These are phyloP conservation scores for Potamilus streckersoni DNA, from an alignment of 1,140 invertebrate genomes.

Conservation along the genomic window DNA sequence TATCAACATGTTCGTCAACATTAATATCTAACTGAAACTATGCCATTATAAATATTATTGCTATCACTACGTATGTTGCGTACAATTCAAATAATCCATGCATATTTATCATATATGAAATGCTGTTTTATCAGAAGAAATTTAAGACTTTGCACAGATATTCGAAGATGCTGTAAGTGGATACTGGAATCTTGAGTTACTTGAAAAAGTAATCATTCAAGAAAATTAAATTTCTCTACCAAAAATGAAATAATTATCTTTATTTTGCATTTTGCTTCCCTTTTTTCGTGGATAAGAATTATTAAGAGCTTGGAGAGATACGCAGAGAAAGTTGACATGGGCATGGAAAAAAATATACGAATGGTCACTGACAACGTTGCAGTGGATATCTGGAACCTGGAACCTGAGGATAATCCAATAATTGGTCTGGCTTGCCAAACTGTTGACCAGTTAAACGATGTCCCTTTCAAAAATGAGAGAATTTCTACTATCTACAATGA, in stretches of 20 bases:
- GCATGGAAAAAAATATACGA: slow-evolving; percentile 32
- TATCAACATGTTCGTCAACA: too few relatives aligned
- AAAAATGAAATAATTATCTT: not conserved
- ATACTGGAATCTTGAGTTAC: too few relatives aligned
- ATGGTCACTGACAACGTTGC: slow-evolving; percentile 56
- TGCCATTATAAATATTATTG: too few relatives aligned
- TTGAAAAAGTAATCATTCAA: too few relatives aligned
- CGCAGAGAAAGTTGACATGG: slow-evolving; percentile 45
- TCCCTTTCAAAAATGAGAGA: slow-evolving; percentile 29
- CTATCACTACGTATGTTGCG: too few relatives aligned
- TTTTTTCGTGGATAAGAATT: slow-evolving; percentile 35
- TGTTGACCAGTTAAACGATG: slow-evolving; percentile 15
- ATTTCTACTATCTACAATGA: slow-evolving; percentile 43
- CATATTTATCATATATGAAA: too few relatives aligned
- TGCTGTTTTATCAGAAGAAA: too few relatives aligned
- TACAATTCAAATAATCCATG: too few relatives aligned
- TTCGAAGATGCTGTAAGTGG: too few relatives aligned
- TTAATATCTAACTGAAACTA: too few relatives aligned
- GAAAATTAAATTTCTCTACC: too few relatives aligned
- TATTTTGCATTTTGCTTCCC: not conserved
- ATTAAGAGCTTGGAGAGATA: slow-evolving; percentile 50
- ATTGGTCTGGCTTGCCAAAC: slow-evolving; percentile 48
- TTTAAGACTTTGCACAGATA: too few relatives aligned
- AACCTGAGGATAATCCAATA: slow-evolving; percentile 31
- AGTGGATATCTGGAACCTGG: slow-evolving; percentile 54